Base-by-base conservation (phyloP, 2,113 vertebrate genomes). In the Tetraodon nigroviridis region DNA sequence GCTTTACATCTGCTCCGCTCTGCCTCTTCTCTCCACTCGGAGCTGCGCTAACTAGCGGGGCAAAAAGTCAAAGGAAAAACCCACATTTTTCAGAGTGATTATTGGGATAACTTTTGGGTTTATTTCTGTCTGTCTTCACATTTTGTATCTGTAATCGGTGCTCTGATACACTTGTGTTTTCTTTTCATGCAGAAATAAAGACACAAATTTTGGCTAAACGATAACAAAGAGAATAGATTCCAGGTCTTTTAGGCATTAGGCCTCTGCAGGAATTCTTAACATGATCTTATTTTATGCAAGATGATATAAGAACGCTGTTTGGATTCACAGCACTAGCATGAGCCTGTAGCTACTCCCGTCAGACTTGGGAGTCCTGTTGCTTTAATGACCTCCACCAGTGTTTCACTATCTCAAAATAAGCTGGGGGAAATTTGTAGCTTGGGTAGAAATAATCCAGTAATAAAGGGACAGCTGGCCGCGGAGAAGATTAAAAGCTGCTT, bases 151-250 rank as follows among this genome's bases (percentile, higher is more conserved):
- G 22, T 41, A 52, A 64, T 52, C 58, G 16, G n/a, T 27, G 41
- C 60, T 58, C 1, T 44, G 65, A 64, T 62, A 73, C 54, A 19
- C 61, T 47, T 49, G 41, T 5, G 12, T 61, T 32, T 61, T n/a
- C 13, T 57, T 73, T 73, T 75, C 69, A 67, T 45, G 17, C 63
- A 6, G 10, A 51, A 54, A 32, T 18, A 56, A n/a, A 32, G 51
- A 53, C 12, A 14, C 21, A 41, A 41, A 51, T 27, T 50, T 59
- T 20, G 48, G 51, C 51, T 66, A 83, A 45, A 68, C 59, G 44
- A 49, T 80, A 74, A 64, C 56, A 75, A 48, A 75, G 19, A 58
- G 40, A 14, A 75, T 77, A 13, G 65, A 60, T 19, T 61, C 13
- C 58, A 24, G 24, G 24, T 5, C 24, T 24, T 24, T 24, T 5